Conservation (phyloP, 2,113 vertebrate species). For the Myiozetetes cayanensis region DNA sequence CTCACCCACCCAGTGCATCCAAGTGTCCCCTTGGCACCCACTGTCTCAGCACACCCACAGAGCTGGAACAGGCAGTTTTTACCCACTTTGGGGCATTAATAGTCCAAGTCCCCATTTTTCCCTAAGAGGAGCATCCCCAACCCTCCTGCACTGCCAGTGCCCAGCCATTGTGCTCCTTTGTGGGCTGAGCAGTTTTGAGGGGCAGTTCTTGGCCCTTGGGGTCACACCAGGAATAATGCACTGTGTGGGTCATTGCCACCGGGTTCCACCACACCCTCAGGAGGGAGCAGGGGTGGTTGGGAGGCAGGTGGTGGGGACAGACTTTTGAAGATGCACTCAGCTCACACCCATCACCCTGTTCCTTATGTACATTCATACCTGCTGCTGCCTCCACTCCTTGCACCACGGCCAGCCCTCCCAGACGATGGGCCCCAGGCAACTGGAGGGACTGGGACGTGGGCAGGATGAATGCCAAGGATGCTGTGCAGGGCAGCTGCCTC, state of each 20-base stretch:
- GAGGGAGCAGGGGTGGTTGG: background rate
- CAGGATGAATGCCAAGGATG: background rate
- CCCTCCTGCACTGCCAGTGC: fast-evolving
- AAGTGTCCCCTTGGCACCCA: background rate
- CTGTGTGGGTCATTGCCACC: background rate
- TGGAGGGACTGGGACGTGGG: background rate
- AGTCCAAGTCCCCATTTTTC: background rate
- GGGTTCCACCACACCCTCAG: background rate
- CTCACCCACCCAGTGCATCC: background rate
- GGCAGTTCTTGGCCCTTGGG: background rate
- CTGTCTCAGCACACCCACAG: background rate
- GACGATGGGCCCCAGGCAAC: background rate
- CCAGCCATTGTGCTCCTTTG: background rate
- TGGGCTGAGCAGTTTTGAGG: background rate
- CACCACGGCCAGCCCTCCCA: background rate
- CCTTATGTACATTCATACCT: background rate
- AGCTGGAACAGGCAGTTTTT: background rate
- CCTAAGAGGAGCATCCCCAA: background rate
- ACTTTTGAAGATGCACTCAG: background rate
- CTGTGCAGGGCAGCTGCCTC: background rate
- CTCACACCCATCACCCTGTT: background rate
- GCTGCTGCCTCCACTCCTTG: background rate
- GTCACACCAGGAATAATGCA: background rate
- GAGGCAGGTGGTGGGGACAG: background rate
- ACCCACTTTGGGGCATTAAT: background rate